Evolutionary conservation across 2,113 vertebrate genomes (phyloP).

Genomic region (Zosterops pallidus): DNA sequence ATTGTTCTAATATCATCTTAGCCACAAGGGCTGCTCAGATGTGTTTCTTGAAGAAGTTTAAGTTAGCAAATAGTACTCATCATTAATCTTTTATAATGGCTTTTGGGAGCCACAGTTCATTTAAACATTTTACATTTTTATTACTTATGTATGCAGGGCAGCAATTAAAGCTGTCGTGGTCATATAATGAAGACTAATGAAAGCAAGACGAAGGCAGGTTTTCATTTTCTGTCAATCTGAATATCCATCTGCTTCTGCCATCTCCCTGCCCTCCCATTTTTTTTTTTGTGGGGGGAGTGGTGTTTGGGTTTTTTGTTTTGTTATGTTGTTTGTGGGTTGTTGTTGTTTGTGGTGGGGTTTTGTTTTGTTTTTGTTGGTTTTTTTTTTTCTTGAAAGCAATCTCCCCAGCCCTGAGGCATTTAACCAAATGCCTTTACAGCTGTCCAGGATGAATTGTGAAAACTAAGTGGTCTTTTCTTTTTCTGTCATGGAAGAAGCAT

Average conservation of each 20-base stretch:
- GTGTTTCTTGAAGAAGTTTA: conserved; percentile 54
- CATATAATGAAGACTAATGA: conserved; percentile 73
- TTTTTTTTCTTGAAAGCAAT: background rate
- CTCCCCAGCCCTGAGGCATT: background rate
- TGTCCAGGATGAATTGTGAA: background rate
- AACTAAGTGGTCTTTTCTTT: background rate
- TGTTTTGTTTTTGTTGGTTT: too few species aligned
- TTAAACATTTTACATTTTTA: conserved; percentile 81
- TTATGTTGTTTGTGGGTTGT: background rate
- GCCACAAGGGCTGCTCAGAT: conserved; percentile 65
- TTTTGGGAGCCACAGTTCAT: conserved; percentile 79
- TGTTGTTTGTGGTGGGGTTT: too few species aligned
- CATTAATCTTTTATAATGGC: conserved; percentile 85
- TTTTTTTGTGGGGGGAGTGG: background rate
- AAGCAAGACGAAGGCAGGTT: conserved; percentile 47
- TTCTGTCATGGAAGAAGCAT: background rate
- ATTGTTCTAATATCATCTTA: conserved; percentile 62
- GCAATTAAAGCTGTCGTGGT: conserved; percentile 68
- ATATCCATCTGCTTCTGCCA: conserved; percentile 36
- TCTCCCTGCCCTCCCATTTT: background rate
- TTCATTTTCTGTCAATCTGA: conserved; percentile 64
- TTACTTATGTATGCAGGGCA: conserved; percentile 67
- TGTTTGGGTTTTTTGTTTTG: background rate
- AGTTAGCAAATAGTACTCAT: conserved; percentile 65
- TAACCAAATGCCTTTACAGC: background rate